A percentile compares a stretch with the other conserved stretches of the same genome.
Evolutionary conservation across 2,113 vertebrate species (phyloP).

Genomic region (Notarius quadriscutis): DNA sequence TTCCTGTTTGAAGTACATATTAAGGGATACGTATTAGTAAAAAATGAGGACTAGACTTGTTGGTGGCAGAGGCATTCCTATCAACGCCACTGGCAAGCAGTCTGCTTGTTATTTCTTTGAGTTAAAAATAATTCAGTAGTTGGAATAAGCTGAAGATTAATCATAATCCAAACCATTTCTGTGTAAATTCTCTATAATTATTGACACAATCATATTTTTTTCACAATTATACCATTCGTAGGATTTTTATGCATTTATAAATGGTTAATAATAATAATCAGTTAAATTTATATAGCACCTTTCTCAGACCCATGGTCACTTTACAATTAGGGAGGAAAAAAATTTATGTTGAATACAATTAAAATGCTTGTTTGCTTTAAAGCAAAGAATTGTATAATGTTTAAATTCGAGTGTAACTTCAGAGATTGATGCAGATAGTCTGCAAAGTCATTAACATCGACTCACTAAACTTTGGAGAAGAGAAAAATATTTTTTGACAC

Average conservation of each 20-base stretch:
- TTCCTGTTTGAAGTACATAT: neutral
- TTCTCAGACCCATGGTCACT: too few species aligned
- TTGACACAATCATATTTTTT: neutral
- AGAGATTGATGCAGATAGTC: neutral
- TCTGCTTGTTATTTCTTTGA: neutral
- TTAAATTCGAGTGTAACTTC: neutral
- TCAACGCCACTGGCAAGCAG: neutral
- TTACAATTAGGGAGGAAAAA: too few species aligned
- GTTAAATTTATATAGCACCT: too few species aligned
- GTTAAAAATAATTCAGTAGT: neutral
- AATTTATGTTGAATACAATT: neutral
- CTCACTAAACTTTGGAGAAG: neutral
- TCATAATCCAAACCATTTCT: neutral
- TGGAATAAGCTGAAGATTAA: neutral
- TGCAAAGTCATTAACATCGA: neutral
- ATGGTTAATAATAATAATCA: too few species aligned
- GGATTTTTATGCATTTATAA: neutral
- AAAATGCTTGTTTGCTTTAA: neutral
- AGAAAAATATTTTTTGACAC: neutral
- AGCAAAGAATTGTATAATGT: neutral
- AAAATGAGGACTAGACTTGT: too few species aligned
- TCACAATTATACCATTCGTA: neutral
- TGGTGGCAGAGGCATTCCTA: neutral
- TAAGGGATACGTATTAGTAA: neutral
- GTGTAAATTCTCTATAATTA: neutral